Base-by-base conservation (phyloP, 2,113 vertebrate species). In the Dascyllus trimaculatus region DNA sequence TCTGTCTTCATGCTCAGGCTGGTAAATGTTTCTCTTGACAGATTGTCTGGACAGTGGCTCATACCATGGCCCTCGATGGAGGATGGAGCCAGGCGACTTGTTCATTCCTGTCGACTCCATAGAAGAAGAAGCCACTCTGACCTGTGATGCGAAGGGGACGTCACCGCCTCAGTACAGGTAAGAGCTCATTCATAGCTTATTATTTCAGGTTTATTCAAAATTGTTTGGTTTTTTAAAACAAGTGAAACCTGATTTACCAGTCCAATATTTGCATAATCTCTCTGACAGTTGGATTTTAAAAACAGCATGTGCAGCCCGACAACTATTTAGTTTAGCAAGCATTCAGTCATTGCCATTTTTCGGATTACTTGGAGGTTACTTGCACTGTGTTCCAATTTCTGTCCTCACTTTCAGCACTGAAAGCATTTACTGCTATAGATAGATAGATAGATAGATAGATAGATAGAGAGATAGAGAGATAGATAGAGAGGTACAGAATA, bases 61-160 rank as follows among this genome's bases (percentile, higher is more conserved):
- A 6, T 95, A 90, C 70, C 91, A 93, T 68, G 93, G 94, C 26
- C 94, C 94, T 43, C 90, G 90, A 82, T 95, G 94, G 94, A 88
- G 94, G 73, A 95, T 95, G 94, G 94, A 95, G 78, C 94, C 94
- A 0, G 93, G 89, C 17, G 94, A 95, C 84, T 80, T 95, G 65
- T 94, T 94, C 57, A 92, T 94, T 68, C 93, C 94, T 11, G 84
- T 94, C 0, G 94, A 93, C 62, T 92, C 92, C 59, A 90, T 93
- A 45, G 94, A 94, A 40, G 94, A 94, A 78, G 94, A 94, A 80
- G 94, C 93, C 2, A 95, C 94, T 10, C 81, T 95, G 75, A 93
- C 91, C 22, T 95, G 94, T 68, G 94, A 95, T 4, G 91, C 94
- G 18, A 94, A 94, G 69, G 93, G 94, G 67, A 87, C 74, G 9